Evolutionary conservation across 2,888 invertebrate genomes (phyloP).

Genomic region (Trichopoda pennipes): DNA sequence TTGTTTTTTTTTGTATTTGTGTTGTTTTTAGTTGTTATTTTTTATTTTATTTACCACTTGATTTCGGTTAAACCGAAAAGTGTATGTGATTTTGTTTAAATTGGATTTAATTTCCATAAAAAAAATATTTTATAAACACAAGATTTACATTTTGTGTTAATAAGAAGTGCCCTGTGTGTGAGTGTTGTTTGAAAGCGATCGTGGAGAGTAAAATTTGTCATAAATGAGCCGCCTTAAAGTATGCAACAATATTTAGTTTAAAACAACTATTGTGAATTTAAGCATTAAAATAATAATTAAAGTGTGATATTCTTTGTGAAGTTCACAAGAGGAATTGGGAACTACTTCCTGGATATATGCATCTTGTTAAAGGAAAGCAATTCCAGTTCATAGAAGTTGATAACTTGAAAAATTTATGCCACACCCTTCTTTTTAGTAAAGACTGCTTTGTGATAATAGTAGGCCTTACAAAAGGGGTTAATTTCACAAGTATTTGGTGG

Average conservation of each 20-base stretch:
- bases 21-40: constrained; percentile 42
- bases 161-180: constrained; percentile 30
- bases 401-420: no score
- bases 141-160: not conserved
- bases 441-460: no score
- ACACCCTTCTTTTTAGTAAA: no score
- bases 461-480: no score
- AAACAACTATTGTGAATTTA: not conserved
- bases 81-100: constrained; percentile 47
- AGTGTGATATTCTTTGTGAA: no score
- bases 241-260: not conserved
- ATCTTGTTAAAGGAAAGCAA: no score
- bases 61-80: constrained; percentile 52
- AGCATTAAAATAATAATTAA: not conserved
- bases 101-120: constrained; percentile 15
- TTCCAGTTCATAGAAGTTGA: no score
- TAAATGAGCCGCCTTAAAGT: not conserved
- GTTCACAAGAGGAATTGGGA: no score
- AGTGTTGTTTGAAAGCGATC: constrained; percentile 1
- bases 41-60: constrained; percentile 55
- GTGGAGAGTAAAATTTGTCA: not conserved
- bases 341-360: no score
- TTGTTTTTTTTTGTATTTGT: constrained; percentile 19
- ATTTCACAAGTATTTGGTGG: no score
- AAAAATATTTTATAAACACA: not conserved